A percentile compares a stretch with the other conserved stretches of the same genome.
These are phyloP conservation scores for Agriopis marginaria DNA, from an alignment of 2,888 invertebrate species.

Conservation along the genomic window DNA sequence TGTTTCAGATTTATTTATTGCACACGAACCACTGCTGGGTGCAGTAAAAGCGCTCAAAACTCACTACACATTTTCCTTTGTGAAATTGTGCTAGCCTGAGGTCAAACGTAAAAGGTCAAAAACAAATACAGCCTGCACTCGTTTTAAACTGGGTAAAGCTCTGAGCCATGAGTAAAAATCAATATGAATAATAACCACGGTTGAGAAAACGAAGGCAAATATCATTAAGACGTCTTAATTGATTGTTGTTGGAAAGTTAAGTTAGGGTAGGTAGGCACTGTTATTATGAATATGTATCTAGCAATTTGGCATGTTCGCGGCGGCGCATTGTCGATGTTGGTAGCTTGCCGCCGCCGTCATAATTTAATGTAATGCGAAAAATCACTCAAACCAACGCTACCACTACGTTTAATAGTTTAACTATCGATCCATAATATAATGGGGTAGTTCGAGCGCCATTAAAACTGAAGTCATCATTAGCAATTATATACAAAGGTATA, in stretches of 20 bases:
- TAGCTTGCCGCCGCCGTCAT: conserved; percentile 63
- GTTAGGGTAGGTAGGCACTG: conserved; percentile 23
- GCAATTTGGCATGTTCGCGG: conserved; percentile 65
- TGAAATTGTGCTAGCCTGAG: conserved; percentile 33
- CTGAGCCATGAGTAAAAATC: conserved; percentile 15
- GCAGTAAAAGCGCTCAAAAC: conserved; percentile 13
- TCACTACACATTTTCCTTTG: conserved; percentile 31
- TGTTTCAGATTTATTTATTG: neutral
- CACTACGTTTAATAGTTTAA: conserved; percentile 72
- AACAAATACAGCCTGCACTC: conserved; percentile 32
- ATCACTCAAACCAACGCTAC: conserved; percentile 74
- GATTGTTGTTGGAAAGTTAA: conserved; percentile 38
- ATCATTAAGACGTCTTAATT: conserved; percentile 23
- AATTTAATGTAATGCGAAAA: conserved; percentile 76
- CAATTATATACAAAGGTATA: conserved; percentile 77
- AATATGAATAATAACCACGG: conserved; percentile 5
- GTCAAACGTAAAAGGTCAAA: conserved; percentile 55
- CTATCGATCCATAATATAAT: conserved; percentile 82
- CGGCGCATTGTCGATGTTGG: conserved; percentile 64
- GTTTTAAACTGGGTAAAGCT: conserved; percentile 15
- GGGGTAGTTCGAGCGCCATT: conserved; percentile 79
- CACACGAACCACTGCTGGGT: conserved; percentile 9
- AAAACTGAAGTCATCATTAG: conserved; percentile 72
- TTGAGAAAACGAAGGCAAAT: conserved; percentile 12
- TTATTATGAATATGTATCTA: conserved; percentile 52